Evolutionary conservation across 1,140 invertebrate genomes (phyloP).

Genomic region (Drosophila sproati): DNA sequence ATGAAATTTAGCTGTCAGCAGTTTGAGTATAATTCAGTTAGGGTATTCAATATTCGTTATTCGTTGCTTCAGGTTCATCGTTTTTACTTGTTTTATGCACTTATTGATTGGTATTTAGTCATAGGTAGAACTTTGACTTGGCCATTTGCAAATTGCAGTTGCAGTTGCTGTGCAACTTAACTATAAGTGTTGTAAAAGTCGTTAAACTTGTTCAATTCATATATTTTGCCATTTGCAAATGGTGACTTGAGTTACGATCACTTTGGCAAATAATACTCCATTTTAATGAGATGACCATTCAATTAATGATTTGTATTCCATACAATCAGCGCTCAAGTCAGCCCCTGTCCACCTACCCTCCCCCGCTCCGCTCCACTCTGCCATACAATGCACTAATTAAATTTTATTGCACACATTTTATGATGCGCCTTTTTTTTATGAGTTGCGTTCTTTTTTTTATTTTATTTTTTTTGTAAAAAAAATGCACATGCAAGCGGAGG

Average conservation of each 20-base stretch:
- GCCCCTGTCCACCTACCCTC: neutral
- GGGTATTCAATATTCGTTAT: no score
- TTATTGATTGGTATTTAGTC: no score
- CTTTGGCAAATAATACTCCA: neutral
- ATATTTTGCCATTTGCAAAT: neutral
- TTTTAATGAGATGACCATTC: neutral
- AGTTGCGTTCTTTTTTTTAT: slow-evolving; percentile 7
- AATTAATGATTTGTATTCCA: slow-evolving; percentile 10
- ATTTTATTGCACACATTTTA: slow-evolving; percentile 65
- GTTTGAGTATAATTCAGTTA: no score
- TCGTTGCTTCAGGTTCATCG: no score
- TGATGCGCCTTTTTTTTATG: slow-evolving; percentile 52
- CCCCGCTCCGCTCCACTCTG: neutral
- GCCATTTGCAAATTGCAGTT: no score
- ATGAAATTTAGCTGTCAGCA: no score
- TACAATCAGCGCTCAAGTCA: neutral
- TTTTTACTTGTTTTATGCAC: no score
- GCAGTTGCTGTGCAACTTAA: no score
- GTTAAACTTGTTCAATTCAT: neutral
- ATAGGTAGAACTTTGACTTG: no score
- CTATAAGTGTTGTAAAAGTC: no score
- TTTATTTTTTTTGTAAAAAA: neutral
- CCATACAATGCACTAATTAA: slow-evolving; percentile 63
- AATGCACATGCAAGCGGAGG: slow-evolving; percentile 7
- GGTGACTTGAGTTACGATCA: no score